Evolutionary conservation across 2,797 vertebrate species (phyloP).

Genomic region (Neoniphon sammara): DNA sequence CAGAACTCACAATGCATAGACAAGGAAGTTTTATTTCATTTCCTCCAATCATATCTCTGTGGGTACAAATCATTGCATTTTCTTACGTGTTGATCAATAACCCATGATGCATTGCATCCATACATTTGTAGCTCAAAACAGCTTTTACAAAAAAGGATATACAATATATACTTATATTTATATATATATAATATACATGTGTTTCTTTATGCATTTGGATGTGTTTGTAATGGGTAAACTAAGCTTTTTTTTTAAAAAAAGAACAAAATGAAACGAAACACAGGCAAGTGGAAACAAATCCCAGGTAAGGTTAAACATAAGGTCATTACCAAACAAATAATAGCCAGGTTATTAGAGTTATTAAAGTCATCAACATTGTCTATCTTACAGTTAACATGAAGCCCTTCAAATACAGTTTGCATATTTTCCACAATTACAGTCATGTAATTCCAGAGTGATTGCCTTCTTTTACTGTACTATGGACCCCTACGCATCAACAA

Average conservation of each 20-base stretch:
- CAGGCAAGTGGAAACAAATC: slow-evolving; percentile 72
- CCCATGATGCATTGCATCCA: slow-evolving; percentile 90
- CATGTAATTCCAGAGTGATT: slow-evolving; percentile 73
- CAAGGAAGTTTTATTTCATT: slow-evolving; percentile 87
- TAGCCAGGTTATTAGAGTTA: slow-evolving; percentile 72
- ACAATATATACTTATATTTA: slow-evolving; percentile 84
- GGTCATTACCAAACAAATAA: slow-evolving; percentile 72
- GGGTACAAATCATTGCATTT: slow-evolving; percentile 84
- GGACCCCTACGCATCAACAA: slow-evolving; percentile 42
- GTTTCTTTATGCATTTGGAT: slow-evolving; percentile 82
- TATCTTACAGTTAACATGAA: slow-evolving; percentile 77
- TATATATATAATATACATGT: slow-evolving; percentile 81
- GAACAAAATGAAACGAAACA: slow-evolving; percentile 53
- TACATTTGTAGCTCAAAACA: slow-evolving; percentile 86
- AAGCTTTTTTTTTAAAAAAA: slow-evolving; percentile 46
- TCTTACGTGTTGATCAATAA: slow-evolving; percentile 80
- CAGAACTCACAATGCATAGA: slow-evolving; percentile 86
- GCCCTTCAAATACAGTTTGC: slow-evolving; percentile 85
- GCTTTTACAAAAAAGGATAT: slow-evolving; percentile 87
- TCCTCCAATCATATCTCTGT: slow-evolving; percentile 82
- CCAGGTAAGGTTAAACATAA: slow-evolving; percentile 71
- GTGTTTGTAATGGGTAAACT: slow-evolving; percentile 76
- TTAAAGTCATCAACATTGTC: slow-evolving; percentile 71
- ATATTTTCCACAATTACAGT: slow-evolving; percentile 80
- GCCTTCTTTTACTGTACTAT: slow-evolving; percentile 59